Base-by-base conservation (phyloP, 2,113 vertebrate species). In the Thunnus maccoyii region DNA sequence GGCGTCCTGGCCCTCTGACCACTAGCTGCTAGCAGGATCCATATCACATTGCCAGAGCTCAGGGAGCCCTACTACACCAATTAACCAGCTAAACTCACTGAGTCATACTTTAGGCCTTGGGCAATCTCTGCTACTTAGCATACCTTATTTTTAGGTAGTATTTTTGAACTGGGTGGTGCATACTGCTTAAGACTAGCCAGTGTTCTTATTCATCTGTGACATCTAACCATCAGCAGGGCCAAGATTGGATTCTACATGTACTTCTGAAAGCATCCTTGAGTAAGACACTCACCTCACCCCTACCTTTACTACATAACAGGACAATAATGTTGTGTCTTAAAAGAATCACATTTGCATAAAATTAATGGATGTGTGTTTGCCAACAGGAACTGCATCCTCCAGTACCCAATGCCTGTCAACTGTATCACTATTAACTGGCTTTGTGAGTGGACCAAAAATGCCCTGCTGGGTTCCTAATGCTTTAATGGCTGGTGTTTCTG, bases 1-100 rank as follows among this genome's bases (percentile, higher is more conserved):
- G 83, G 82, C 77, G 32, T 84, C 83, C 78, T 83, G 82, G 79
- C 84, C 88, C 84, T 68, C 86, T 87, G 89, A 92, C 91, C 91
- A 88, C 70, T 64, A 47, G 83, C 86, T 86, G 87, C 89, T 82
- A 83, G 79, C 78, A 60, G 76, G 84, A 89, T 84, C 82, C 78
- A 77, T 79, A 88, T 89, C 85, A 71, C 80, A 81, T 78, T 48
- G 55, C 80, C 65, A 55, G 65, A 79, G 86, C 80, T 70, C 71
- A 48, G 72, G 63, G 78, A 87, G 85, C 72, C 66, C 67, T 44
- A 68, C 79, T 82, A 9, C 60, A 89, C 80, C 88, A 93, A 90
- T 92, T 91, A 91, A 72, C 80, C 84, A 46, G 27, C 22, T 66
- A 67, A 79, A 83, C 83, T 72, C 86, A 64, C 66, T 41, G 51